A percentile compares a stretch with the other conserved stretches of the same genome.
Evolutionary conservation across 2,113 vertebrate genomes (phyloP).

Genomic region (Lepisosteus osseus): DNA sequence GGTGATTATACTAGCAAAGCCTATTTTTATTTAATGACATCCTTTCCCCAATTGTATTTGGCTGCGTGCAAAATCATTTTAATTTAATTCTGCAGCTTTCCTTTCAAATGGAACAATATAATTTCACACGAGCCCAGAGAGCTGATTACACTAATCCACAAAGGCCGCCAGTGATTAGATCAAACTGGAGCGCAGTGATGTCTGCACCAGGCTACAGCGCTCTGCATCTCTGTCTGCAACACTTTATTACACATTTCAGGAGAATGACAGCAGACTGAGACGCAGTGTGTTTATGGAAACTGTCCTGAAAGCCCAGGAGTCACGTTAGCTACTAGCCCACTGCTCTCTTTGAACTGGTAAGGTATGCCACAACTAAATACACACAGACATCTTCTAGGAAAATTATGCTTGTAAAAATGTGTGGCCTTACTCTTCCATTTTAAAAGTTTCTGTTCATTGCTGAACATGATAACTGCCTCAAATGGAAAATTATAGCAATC

Average conservation of each 20-base stretch:
- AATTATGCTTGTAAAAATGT: no score
- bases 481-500: no score
- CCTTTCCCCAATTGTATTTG: slow-evolving; percentile 31
- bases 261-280: background rate
- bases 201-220: background rate
- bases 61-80: slow-evolving; percentile 30
- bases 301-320: no score
- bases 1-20: slow-evolving; percentile 34
- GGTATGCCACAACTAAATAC: no score
- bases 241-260: background rate
- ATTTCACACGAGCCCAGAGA: slow-evolving; percentile 46
- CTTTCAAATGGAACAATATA: slow-evolving; percentile 38
- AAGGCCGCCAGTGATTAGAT: slow-evolving; percentile 30
- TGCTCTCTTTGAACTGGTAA: no score
- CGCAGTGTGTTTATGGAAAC: background rate
- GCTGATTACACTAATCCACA: slow-evolving; percentile 45
- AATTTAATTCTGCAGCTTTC: slow-evolving; percentile 29
- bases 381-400: no score
- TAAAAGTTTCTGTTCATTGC: no score
- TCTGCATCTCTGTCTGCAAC: background rate
- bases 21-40: slow-evolving; percentile 38
- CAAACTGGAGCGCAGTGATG: background rate
- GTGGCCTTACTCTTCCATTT: no score
- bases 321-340: no score
- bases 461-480: no score